Percentiles rank a stretch among this genome's conserved stretches.
Evolutionary conservation across 2,113 vertebrate species (phyloP).

Genomic region (Mobula birostris): DNA sequence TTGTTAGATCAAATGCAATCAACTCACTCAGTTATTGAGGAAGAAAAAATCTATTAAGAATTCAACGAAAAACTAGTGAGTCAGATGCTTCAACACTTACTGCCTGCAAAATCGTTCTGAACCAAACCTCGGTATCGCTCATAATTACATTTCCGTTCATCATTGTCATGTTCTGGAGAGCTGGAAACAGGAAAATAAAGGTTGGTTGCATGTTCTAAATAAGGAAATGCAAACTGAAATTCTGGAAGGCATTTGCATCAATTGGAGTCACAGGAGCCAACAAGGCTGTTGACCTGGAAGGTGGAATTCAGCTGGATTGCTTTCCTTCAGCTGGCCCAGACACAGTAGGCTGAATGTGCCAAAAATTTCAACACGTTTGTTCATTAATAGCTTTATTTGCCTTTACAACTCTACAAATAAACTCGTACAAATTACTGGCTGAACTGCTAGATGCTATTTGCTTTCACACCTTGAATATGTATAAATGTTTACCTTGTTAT

Average conservation of each 20-base stretch:
- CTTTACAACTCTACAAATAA: background rate
- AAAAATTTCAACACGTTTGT: too few relatives aligned
- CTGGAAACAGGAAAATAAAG: constrained; percentile 44
- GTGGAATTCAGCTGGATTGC: too few relatives aligned
- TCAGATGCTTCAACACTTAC: constrained; percentile 59
- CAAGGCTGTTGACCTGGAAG: too few relatives aligned
- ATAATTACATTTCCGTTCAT: constrained; percentile 91
- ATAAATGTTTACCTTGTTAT: background rate
- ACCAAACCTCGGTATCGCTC: constrained; percentile 91
- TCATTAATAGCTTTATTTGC: background rate
- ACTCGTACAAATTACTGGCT: background rate
- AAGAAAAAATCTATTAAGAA: background rate
- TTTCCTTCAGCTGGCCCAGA: too few relatives aligned
- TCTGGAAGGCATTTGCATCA: too few relatives aligned
- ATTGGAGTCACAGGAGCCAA: too few relatives aligned
- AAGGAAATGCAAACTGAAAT: too few relatives aligned
- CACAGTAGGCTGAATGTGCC: too few relatives aligned
- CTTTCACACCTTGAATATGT: background rate
- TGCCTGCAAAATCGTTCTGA: constrained; percentile 93
- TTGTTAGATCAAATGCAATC: background rate
- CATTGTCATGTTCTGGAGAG: constrained; percentile 74
- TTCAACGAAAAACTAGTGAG: too few relatives aligned
- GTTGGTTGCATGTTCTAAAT: too few relatives aligned
- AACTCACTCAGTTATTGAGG: background rate
- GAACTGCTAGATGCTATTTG: background rate